phyloP scores from a whole-genome alignment of 2,888 invertebrate species.

The Cheilosia vernalis region DNA sequence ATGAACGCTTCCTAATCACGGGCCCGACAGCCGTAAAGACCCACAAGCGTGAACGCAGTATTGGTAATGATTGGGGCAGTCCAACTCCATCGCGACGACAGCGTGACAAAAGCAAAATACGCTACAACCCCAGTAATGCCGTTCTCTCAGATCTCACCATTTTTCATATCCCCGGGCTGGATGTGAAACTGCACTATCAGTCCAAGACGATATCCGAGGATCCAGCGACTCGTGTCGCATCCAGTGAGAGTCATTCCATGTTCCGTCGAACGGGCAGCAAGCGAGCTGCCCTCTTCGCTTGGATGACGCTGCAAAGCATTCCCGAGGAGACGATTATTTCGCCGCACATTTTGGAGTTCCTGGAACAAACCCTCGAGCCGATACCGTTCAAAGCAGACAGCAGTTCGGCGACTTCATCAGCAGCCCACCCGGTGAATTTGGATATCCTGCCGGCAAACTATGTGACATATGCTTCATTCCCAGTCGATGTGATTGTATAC shows the following conservation, averaged over 20 bases:
- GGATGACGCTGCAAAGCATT: constrained; percentile 98
- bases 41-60: constrained; percentile 82
- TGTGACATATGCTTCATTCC: constrained; percentile 96
- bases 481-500: constrained; percentile 99
- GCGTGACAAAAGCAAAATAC: constrained; percentile 82
- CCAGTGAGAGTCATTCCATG: constrained; percentile 77
- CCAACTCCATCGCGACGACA: constrained; percentile 83
- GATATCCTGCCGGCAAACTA: constrained; percentile 88
- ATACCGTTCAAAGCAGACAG: constrained; percentile 89
- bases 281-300: constrained; percentile 95
- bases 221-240: constrained; percentile 82
- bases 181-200: constrained; percentile 94
- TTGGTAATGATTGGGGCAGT: constrained; percentile 84
- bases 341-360: constrained; percentile 97
- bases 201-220: constrained; percentile 89
- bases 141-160: constrained; percentile 91
- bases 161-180: constrained; percentile 95
- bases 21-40: constrained; percentile 78
- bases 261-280: constrained; percentile 88
- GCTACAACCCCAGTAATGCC: constrained; percentile 83
- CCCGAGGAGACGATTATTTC: constrained; percentile 99
- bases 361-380: constrained; percentile 98
- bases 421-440: constrained; percentile 83
- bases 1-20: constrained; percentile 87
- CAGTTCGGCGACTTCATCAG: constrained; percentile 80